Evolutionary conservation across 2,113 vertebrate genomes (phyloP), one percentile per base, ranked within the genome.

Genomic region (Paradoxurus hermaphroditus): DNA sequence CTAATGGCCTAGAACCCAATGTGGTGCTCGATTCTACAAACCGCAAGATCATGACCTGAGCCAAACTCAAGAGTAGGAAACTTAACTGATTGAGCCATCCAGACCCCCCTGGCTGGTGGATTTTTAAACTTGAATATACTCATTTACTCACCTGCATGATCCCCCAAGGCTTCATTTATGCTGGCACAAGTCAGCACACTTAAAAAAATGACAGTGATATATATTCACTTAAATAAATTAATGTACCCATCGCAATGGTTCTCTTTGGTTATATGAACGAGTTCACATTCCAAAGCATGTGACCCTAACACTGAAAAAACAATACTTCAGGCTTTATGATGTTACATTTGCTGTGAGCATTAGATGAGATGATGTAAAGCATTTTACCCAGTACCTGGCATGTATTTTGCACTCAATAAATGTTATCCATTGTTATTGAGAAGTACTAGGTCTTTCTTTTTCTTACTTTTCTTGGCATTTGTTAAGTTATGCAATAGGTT

Each of bases 221-320:
- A 96, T 96, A 85, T 56, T 96, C 95, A 97, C 93, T 96, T 95
- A 91, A 78, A 39, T 87, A 93, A 97, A 97, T 95, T 88, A 92
- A 94, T 90, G 91, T 94, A 68, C 59, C 56, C 59, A 81, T 93
- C 65, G 89, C 65, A 88, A 44, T 13, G 67, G 34, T 91, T 97
- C 86, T 36, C 34, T 93, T 87, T 91, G 86, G 36, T 44, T 88
- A 51, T 27, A n/a, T 41, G 53, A 44, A 95, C 56, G 95, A 93
- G 15, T 23, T 95, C 29, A 68, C 44, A 93, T 78, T 91, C 36
- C 72, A 95, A 97, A 95, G 51, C 49, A 88, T 39, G 49, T 97
- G 95, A 82, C 86, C 53, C 77, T 86, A 75, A 85, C 53, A 89
- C 51, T 86, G 3, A 90, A 84, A 93, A 75, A 67, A 53, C 19